phyloP scores from a whole-genome alignment of 1,140 invertebrate genomes.

The Goniozus legneri region DNA sequence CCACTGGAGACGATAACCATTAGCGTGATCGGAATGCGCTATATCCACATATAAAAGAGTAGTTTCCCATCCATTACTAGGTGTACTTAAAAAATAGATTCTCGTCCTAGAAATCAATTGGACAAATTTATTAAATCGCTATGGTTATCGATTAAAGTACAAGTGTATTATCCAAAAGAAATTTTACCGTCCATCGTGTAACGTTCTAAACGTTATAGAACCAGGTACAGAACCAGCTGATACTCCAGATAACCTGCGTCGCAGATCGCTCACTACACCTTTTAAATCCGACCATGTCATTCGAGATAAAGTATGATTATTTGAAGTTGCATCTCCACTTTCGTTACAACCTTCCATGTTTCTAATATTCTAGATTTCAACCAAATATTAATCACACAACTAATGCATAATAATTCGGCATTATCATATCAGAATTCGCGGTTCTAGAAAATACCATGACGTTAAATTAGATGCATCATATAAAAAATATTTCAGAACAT shows the following conservation, averaged over 20 bases:
- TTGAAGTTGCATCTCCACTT: too few relatives aligned
- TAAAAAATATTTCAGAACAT: too few relatives aligned
- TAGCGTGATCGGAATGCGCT: constrained; percentile 55
- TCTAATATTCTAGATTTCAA: too few relatives aligned
- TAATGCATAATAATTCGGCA: neutral
- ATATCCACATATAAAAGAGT: constrained; percentile 85
- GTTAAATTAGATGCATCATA: too few relatives aligned
- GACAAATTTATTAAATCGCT: neutral
- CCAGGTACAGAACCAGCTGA: constrained; percentile 73
- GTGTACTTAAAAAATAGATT: constrained; percentile 86
- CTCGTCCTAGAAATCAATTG: constrained; percentile 57
- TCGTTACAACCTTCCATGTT: constrained; percentile 32
- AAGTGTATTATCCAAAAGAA: too few relatives aligned
- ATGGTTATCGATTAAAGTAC: too few relatives aligned
- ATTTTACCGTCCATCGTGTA: constrained; percentile 63
- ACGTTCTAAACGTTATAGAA: constrained; percentile 73
- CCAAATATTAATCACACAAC: too few relatives aligned
- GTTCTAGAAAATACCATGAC: too few relatives aligned
- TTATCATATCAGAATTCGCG: constrained; percentile 21
- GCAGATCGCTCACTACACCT: constrained; percentile 75
- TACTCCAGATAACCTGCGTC: constrained; percentile 71
- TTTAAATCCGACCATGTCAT: constrained; percentile 77
- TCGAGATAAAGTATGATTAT: too few relatives aligned
- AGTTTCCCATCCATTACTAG: constrained; percentile 80
- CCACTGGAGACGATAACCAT: constrained; percentile 61